Evolutionary conservation across 1,140 invertebrate genomes (phyloP).

Genomic region (Apis dorsata): DNA sequence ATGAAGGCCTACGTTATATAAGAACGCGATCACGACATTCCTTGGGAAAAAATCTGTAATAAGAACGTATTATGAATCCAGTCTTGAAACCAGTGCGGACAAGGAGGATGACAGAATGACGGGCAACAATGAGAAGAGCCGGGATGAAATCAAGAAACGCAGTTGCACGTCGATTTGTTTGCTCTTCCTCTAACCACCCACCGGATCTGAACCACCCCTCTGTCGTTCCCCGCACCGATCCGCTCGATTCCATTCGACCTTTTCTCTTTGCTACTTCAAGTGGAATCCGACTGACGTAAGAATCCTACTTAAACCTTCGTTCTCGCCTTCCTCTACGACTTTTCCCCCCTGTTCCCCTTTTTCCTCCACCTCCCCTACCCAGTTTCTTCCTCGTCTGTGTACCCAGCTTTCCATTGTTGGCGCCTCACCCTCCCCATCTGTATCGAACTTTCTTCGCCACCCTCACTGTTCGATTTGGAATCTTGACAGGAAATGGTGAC

Average conservation of each 20-base stretch:
- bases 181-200: slow-evolving; percentile 59
- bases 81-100: slow-evolving; percentile 23
- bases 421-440: slow-evolving; percentile 9
- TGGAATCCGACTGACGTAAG: slow-evolving; percentile 70
- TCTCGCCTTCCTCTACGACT: slow-evolving; percentile 43
- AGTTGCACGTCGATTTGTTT: slow-evolving; percentile 76
- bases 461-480: slow-evolving; percentile 16
- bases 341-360: slow-evolving; percentile 37
- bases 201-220: slow-evolving; percentile 49
- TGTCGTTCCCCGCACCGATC: slow-evolving; percentile 45
- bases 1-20: background rate
- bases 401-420: slow-evolving; percentile 29
- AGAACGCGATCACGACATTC: background rate
- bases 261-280: slow-evolving; percentile 63
- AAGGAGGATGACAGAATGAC: slow-evolving; percentile 31
- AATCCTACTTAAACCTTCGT: slow-evolving; percentile 68
- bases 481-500: slow-evolving; percentile 39
- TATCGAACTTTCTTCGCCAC: slow-evolving; percentile 29
- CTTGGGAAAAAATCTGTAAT: background rate
- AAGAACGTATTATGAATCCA: slow-evolving; percentile 37
- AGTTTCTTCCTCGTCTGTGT: background rate
- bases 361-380: background rate
- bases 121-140: slow-evolving; percentile 52
- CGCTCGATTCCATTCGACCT: slow-evolving; percentile 65
- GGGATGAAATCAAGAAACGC: slow-evolving; percentile 73